Evolutionary conservation across 2,113 vertebrate species (phyloP).

Genomic region (Carassius carassius): DNA sequence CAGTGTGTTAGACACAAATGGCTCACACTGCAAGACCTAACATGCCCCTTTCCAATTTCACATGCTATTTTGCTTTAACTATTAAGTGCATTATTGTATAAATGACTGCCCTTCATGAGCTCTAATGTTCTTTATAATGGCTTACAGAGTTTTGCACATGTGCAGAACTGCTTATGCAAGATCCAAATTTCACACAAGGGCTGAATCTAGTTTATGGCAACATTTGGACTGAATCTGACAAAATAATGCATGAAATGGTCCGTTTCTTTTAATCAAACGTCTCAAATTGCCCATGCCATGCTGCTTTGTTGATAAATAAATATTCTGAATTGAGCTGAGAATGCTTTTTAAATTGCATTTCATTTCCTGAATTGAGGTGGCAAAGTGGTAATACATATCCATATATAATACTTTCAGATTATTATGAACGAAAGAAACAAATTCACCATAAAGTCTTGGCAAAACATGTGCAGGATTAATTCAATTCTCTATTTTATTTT

Average conservation of each 20-base stretch:
- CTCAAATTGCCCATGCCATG: background rate
- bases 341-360: background rate
- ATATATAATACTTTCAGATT: background rate
- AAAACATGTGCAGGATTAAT: too few relatives aligned
- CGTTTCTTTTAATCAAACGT: background rate
- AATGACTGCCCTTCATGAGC: conserved; percentile 34
- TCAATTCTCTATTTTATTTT: too few relatives aligned
- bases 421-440: background rate
- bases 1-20: conserved; percentile 66
- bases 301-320: background rate
- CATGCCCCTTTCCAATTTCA: conserved; percentile 10
- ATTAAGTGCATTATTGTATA: conserved; percentile 45
- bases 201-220: background rate
- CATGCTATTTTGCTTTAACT: conserved; percentile 52
- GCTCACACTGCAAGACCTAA: conserved; percentile 36
- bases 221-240: background rate
- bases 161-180: conserved; percentile 15
- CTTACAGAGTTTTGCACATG: conserved; percentile 10
- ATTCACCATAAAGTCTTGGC: too few relatives aligned
- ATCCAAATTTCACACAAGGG: conserved; percentile 12
- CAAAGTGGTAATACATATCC: too few relatives aligned
- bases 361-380: background rate
- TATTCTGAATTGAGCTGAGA: too few relatives aligned
- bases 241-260: background rate
- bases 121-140: conserved; percentile 38